Percentiles rank a stretch among this genome's conserved stretches.
Evolutionary conservation across 2,797 vertebrate species (phyloP).

Genomic region (Enteromius viviparus): DNA sequence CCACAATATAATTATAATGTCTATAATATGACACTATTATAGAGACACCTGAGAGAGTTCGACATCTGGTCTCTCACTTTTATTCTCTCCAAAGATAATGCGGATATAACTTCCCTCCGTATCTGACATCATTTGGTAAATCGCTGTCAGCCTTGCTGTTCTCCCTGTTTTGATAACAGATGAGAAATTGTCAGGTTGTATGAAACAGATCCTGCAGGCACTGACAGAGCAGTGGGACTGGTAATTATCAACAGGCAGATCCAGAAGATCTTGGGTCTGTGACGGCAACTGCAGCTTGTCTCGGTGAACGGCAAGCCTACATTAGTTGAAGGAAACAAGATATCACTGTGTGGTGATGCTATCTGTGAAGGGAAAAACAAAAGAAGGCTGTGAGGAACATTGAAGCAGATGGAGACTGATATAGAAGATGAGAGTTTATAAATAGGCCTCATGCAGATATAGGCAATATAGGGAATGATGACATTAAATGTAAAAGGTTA

Average conservation of each 20-base stretch:
- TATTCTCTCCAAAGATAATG: conserved; percentile 17
- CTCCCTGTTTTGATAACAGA: neutral
- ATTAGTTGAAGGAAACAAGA: conserved; percentile 43
- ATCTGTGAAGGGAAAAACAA: conserved; percentile 19
- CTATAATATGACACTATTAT: conserved; percentile 10
- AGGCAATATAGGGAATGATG: neutral
- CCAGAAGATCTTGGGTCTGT: conserved; percentile 28
- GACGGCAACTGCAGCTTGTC: conserved; percentile 24
- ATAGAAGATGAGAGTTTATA: conserved; percentile 2
- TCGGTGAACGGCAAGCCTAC: conserved; percentile 1
- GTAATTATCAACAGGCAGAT: conserved; percentile 33
- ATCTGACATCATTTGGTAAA: conserved; percentile 28
- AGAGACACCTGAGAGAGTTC: neutral
- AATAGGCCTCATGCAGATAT: conserved; percentile 4
- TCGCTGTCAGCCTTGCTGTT: neutral
- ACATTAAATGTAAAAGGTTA: neutral
- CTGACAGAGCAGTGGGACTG: neutral
- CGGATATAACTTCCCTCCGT: neutral
- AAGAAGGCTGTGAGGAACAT: conserved; percentile 2
- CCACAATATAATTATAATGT: conserved; percentile 27
- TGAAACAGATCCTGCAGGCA: conserved; percentile 16
- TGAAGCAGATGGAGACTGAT: neutral
- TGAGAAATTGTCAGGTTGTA: conserved; percentile 29
- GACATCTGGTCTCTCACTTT: neutral
- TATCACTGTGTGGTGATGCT: conserved; percentile 34